phyloP scores from a whole-genome alignment of 2,113 vertebrate species.

The Mixornis gularis region DNA sequence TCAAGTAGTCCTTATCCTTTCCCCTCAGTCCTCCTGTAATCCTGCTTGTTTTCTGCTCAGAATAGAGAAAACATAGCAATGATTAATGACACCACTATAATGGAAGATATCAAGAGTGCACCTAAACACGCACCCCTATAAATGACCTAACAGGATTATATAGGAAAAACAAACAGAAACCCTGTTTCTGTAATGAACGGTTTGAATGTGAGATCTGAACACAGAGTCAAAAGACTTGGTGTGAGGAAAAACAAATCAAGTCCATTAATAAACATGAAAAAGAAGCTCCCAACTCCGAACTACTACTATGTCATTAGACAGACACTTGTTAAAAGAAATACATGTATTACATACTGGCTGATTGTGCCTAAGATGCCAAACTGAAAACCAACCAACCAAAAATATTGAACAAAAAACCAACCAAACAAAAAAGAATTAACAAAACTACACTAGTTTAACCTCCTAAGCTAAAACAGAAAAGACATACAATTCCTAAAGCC shows the following conservation, averaged over 20 bases:
- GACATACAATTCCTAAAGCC: background rate
- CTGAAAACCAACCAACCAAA: background rate
- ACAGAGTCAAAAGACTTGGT: background rate
- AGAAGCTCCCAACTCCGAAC: background rate
- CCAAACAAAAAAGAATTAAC: background rate
- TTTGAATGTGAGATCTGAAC: background rate
- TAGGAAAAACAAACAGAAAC: background rate
- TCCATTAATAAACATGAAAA: background rate
- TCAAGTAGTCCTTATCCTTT: background rate
- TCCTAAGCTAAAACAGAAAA: background rate
- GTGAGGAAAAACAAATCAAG: background rate
- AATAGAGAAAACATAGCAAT: background rate
- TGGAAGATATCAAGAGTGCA: background rate
- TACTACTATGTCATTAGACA: background rate
- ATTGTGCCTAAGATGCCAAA: background rate
- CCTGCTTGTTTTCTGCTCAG: background rate
- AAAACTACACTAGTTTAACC: fast-evolving
- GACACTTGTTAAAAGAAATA: background rate
- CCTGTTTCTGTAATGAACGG: background rate
- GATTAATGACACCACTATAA: background rate
- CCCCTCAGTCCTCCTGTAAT: background rate
- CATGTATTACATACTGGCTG: background rate
- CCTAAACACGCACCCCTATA: background rate
- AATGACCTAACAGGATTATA: background rate
- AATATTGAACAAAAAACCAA: fast-evolving